phyloP scores from a whole-genome alignment of 2,797 vertebrate species.

The Myotis daubentonii region DNA sequence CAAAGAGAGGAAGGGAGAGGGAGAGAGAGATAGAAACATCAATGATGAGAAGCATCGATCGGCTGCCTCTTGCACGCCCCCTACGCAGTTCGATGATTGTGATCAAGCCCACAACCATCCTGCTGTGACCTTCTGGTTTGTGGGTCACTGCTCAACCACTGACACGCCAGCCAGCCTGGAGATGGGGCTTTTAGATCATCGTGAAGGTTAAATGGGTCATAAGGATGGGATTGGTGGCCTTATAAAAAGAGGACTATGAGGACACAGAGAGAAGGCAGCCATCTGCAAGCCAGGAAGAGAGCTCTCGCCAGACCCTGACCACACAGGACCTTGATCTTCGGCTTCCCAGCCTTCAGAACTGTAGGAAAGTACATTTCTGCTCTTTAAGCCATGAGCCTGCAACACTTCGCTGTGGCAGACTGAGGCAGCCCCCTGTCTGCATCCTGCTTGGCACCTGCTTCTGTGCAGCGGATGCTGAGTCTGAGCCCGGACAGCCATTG shows the following conservation, averaged over 20 bases:
- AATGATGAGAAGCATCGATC: no score
- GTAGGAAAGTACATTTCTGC: not conserved
- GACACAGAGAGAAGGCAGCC: not conserved
- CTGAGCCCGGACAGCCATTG: fast-evolving
- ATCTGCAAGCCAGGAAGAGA: not conserved
- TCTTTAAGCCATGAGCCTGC: fast-evolving
- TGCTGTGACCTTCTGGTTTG: no score
- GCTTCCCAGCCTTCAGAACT: not conserved
- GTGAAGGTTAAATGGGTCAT: not conserved
- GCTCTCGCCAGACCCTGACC: not conserved
- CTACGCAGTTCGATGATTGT: no score
- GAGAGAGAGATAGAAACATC: no score
- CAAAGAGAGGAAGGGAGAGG: no score
- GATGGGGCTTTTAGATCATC: not conserved
- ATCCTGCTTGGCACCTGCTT: not conserved
- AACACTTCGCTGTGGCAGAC: not conserved
- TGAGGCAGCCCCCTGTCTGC: fast-evolving
- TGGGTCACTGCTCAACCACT: no score
- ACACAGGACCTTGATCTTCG: not conserved
- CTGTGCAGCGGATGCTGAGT: not conserved
- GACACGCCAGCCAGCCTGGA: no score
- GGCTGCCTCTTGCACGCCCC: no score
- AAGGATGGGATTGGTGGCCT: not conserved
- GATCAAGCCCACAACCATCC: no score
- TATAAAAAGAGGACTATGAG: not conserved